Evolutionary conservation across 2,113 vertebrate genomes (phyloP).

Genomic region (Spheniscus mendiculus): DNA sequence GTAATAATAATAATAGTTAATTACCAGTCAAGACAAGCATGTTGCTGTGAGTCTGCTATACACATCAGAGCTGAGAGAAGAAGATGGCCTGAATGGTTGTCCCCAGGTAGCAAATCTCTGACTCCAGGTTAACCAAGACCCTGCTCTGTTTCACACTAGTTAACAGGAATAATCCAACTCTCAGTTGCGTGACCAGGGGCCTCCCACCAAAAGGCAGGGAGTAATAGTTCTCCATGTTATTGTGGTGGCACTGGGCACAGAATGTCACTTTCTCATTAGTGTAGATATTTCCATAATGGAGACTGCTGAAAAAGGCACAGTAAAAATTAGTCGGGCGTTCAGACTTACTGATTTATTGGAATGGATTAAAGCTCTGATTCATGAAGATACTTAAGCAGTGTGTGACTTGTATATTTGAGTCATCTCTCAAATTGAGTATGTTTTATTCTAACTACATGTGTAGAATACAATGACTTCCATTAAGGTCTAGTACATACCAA

Average conservation of each 20-base stretch:
- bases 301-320: neutral
- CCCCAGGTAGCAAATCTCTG: fast-evolving
- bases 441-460: neutral
- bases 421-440: neutral
- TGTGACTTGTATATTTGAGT: neutral
- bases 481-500: neutral
- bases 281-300: neutral
- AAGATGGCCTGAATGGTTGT: neutral
- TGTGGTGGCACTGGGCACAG: neutral
- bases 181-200: fast-evolving
- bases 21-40: neutral
- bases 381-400: neutral
- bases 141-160: neutral
- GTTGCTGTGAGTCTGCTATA: neutral
- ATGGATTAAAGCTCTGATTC: neutral
- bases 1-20: neutral
- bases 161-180: neutral
- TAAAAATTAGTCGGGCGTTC: neutral
- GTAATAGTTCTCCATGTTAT: neutral
- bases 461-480: neutral
- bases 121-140: neutral
- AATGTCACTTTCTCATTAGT: neutral
- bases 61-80: neutral
- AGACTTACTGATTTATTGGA: neutral
- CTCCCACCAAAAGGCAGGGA: neutral